phyloP scores from a whole-genome alignment of 2,113 vertebrate species.

The Cyprinodon brontotheroides region DNA sequence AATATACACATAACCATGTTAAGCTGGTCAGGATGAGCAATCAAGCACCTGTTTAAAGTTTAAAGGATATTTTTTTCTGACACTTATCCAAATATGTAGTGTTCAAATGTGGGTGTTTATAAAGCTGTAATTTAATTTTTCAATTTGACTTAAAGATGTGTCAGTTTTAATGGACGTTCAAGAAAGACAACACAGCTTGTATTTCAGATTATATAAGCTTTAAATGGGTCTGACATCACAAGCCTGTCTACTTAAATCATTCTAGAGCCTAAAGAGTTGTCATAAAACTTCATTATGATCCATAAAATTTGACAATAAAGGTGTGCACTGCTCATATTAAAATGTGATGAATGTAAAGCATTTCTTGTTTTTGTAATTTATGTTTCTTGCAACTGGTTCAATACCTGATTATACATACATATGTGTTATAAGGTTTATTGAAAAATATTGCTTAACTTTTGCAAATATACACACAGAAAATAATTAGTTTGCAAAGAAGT shows the following conservation, averaged over 20 bases:
- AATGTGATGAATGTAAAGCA: not conserved
- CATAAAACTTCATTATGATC: not conserved
- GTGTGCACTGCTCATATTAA: not conserved
- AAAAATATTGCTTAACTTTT: not conserved
- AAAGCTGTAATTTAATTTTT: no score
- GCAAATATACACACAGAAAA: not conserved
- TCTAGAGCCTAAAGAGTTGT: not conserved
- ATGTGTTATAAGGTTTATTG: not conserved
- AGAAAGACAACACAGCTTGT: no score
- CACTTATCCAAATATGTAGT: not conserved
- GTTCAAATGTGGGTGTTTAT: not conserved
- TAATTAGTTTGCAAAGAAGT: not conserved
- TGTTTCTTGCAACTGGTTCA: not conserved
- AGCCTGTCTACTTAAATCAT: not conserved
- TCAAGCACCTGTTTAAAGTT: no score
- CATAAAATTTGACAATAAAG: not conserved
- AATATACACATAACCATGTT: no score
- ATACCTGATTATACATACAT: not conserved
- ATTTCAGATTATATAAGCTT: not conserved
- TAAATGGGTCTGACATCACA: not conserved
- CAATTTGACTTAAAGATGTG: no score
- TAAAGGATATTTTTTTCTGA: no score
- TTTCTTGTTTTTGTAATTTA: not conserved
- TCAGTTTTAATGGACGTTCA: no score
- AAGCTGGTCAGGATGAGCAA: no score